phyloP scores from a whole-genome alignment of 2,113 vertebrate genomes.

The Ciconia boyciana region DNA sequence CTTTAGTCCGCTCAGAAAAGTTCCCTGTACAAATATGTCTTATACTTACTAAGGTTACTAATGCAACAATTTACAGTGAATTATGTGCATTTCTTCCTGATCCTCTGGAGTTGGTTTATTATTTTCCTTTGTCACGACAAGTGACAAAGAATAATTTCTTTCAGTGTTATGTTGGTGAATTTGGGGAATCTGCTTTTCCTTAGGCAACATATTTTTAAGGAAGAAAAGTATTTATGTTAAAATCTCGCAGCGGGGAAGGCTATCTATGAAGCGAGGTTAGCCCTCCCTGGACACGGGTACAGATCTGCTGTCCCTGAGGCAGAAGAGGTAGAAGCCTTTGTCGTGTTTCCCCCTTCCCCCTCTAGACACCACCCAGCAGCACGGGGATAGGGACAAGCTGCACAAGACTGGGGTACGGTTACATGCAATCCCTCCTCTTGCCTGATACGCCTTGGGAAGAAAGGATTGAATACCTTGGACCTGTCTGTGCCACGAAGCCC shows the following conservation, averaged over 20 bases:
- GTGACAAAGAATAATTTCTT: background rate
- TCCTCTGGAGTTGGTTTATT: background rate
- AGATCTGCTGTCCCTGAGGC: background rate
- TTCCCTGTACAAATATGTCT: background rate
- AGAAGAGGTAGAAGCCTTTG: background rate
- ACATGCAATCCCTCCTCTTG: background rate
- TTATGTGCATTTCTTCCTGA: background rate
- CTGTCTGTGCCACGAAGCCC: background rate
- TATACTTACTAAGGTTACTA: background rate
- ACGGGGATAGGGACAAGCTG: background rate
- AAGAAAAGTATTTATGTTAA: background rate
- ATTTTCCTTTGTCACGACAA: background rate
- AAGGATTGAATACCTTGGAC: background rate
- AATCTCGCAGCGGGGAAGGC: background rate
- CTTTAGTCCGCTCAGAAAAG: background rate
- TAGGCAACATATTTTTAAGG: background rate
- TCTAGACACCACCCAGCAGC: background rate
- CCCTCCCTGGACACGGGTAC: rapidly evolving
- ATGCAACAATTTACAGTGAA: background rate
- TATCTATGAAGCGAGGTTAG: rapidly evolving
- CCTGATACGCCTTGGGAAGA: rapidly evolving
- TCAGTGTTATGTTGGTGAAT: background rate
- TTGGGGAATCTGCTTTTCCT: background rate
- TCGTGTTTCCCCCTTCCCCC: rapidly evolving
- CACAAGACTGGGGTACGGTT: background rate